A percentile compares a stretch with the other conserved stretches of the same genome.
Conservation (phyloP, 2,113 vertebrate species). For the Setophaga petechia region DNA sequence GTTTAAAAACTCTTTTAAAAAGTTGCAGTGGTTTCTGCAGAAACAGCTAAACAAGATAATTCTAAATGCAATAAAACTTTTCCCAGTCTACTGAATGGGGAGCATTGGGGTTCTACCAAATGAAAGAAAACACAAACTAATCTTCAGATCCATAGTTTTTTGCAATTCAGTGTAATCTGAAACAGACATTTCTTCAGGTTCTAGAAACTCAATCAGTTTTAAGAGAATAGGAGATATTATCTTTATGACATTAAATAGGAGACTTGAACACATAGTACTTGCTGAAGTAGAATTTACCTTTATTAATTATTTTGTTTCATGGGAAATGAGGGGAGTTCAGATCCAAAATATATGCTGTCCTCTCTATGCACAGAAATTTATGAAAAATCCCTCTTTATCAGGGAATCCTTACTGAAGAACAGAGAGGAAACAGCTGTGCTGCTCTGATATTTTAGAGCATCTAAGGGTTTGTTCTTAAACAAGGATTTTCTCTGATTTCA, state of each 20-base stretch:
- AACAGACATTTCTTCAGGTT: background rate
- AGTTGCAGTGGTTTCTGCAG: background rate
- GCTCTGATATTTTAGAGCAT: background rate
- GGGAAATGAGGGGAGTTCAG: background rate
- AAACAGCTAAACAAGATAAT: background rate
- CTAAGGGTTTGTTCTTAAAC: background rate
- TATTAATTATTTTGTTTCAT: background rate
- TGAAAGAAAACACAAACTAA: background rate
- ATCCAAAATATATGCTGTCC: background rate
- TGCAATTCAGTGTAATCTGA: background rate
- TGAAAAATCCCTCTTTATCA: background rate
- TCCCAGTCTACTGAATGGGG: background rate
- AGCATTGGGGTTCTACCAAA: background rate
- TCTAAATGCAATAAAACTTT: background rate
- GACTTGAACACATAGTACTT: background rate
- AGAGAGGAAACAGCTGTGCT: background rate
- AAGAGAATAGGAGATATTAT: background rate
- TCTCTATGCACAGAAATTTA: background rate
- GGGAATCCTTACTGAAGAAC: background rate
- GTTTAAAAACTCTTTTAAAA: background rate
- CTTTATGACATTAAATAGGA: background rate
- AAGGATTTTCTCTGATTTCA: background rate
- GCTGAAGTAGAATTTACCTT: background rate
- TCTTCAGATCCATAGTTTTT: background rate
- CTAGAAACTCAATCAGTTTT: background rate